Percentiles rank a stretch among this genome's conserved stretches.
Conservation (phyloP, 2,888 invertebrate genomes). For the Melangyna quadrimaculata region DNA sequence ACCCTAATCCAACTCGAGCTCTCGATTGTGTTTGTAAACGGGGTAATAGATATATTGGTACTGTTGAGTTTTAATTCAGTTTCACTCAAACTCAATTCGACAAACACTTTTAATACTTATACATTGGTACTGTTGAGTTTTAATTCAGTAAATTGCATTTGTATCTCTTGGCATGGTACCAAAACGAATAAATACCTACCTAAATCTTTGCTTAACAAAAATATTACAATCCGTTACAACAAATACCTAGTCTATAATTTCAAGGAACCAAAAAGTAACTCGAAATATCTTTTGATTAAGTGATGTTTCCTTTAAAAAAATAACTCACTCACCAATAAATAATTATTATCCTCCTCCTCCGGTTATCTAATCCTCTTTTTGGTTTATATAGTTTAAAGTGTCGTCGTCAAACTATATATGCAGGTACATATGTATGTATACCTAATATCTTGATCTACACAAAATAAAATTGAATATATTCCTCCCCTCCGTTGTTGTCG, state of each 20-base stretch:
- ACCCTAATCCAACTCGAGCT: too few species aligned
- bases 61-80: too few species aligned
- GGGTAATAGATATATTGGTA: too few species aligned
- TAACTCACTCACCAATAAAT: slow-evolving; percentile 19
- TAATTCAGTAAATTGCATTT: background rate
- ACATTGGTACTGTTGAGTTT: background rate
- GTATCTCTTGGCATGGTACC: background rate
- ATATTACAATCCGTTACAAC: background rate
- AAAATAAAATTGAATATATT: slow-evolving; percentile 41
- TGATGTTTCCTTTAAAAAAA: background rate
- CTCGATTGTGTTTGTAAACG: too few species aligned
- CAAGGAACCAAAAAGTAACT: background rate
- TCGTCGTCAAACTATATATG: background rate
- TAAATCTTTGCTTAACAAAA: background rate
- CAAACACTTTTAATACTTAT: background rate
- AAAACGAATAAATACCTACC: background rate
- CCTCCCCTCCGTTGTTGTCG: slow-evolving; percentile 12
- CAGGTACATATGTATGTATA: too few species aligned
- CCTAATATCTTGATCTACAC: slow-evolving; percentile 14
- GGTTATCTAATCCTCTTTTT: slow-evolving; percentile 41
- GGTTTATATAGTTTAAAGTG: slow-evolving; percentile 4
- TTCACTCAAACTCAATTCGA: background rate
- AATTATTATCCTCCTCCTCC: background rate
- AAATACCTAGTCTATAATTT: background rate
- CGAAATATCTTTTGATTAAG: background rate